Conservation (phyloP, 2,797 vertebrate species). For the Simalia tracyae region DNA sequence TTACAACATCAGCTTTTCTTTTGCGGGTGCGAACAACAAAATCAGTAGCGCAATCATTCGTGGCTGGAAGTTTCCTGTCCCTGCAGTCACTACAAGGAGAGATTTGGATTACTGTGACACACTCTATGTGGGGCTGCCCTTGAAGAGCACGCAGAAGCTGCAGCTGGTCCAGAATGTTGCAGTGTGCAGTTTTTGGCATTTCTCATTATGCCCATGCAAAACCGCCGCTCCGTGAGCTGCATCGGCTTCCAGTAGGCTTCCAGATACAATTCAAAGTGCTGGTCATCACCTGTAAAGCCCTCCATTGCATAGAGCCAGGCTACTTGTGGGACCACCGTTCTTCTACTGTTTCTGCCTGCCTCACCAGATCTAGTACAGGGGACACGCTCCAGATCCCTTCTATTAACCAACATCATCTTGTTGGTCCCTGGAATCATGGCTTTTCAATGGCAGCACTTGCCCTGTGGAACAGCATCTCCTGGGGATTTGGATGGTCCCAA, state of each 20-base stretch:
- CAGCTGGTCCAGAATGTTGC: neutral
- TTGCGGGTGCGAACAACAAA: constrained; percentile 81
- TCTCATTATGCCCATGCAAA: neutral
- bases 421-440: neutral
- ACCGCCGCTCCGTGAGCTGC: too few species aligned
- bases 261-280: neutral
- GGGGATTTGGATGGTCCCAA: neutral
- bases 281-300: neutral
- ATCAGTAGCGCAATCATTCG: constrained; percentile 66
- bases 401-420: neutral
- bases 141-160: neutral
- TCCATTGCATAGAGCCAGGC: neutral
- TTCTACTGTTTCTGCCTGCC: neutral
- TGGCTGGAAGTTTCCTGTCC: constrained; percentile 65
- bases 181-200: neutral
- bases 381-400: neutral
- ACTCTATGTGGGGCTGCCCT: neutral
- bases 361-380: neutral
- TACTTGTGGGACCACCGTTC: neutral
- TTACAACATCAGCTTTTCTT: constrained; percentile 93
- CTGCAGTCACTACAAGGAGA: constrained; percentile 73
- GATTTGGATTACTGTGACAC: neutral
- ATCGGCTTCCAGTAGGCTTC: neutral
- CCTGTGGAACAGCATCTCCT: neutral
- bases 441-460: neutral